phyloP scores from a whole-genome alignment of 2,888 invertebrate species.

The Teleogryllus oceanicus region DNA sequence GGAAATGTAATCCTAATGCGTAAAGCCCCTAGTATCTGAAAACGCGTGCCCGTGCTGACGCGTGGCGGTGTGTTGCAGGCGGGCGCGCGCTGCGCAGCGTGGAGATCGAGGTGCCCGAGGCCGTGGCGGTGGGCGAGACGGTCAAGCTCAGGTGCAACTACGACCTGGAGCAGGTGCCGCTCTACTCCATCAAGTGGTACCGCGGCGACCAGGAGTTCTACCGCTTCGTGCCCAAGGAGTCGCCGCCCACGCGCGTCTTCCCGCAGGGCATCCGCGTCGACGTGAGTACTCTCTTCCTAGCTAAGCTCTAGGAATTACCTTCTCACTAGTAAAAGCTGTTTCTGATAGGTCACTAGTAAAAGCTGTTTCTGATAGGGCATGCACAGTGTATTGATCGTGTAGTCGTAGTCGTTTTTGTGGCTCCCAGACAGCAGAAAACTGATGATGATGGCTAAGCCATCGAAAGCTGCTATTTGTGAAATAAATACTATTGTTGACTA shows the following conservation, averaged over 20 bases:
- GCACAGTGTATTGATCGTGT: too few relatives aligned
- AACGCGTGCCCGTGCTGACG: too few relatives aligned
- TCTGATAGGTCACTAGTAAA: too few relatives aligned
- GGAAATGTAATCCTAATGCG: background rate
- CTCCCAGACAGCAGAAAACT: too few relatives aligned
- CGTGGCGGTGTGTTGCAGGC: conserved; percentile 23
- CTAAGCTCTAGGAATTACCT: too few relatives aligned
- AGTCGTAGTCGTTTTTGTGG: too few relatives aligned
- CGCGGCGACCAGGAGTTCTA: conserved; percentile 71
- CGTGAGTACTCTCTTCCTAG: conserved; percentile 53
- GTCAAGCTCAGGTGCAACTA: conserved; percentile 57
- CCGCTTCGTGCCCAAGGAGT: conserved; percentile 68
- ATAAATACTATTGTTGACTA: too few relatives aligned
- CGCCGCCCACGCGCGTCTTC: conserved; percentile 66
- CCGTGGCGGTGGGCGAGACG: conserved; percentile 55
- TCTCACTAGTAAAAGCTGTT: too few relatives aligned
- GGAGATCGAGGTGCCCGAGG: conserved; percentile 49
- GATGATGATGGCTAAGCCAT: too few relatives aligned
- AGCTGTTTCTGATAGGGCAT: too few relatives aligned
- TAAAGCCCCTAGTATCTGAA: background rate
- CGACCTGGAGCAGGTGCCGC: conserved; percentile 59
- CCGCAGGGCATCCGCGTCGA: conserved; percentile 67
- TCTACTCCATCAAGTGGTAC: conserved; percentile 77
- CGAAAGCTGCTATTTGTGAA: too few relatives aligned
- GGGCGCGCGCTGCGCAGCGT: conserved; percentile 28